These are phyloP conservation scores for Nomia melanderi DNA, from an alignment of 1,140 invertebrate genomes.

Conservation along the genomic window DNA sequence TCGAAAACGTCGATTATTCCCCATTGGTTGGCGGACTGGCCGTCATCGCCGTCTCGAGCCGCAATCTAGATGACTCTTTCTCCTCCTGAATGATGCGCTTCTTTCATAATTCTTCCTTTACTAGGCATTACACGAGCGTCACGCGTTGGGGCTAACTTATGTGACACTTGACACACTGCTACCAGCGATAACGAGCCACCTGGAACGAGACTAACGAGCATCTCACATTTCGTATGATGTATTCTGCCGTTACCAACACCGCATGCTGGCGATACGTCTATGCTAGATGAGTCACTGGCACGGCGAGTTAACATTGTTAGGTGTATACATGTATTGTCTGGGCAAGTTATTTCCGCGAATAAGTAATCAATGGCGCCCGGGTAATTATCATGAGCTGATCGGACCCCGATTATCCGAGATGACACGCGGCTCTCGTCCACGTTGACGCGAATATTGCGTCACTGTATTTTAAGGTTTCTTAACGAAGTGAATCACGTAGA, in stretches of 20 bases:
- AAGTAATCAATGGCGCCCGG: not conserved
- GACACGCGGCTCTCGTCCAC: no score
- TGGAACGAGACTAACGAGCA: constrained; percentile 70
- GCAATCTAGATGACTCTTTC: not conserved
- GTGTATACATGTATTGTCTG: no score
- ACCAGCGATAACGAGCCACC: constrained; percentile 65
- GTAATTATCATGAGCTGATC: constrained; percentile 16
- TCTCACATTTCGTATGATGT: constrained; percentile 63
- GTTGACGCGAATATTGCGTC: no score
- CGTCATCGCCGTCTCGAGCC: not conserved
- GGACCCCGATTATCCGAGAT: not conserved
- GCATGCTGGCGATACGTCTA: constrained; percentile 32
- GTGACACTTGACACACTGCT: constrained; percentile 70
- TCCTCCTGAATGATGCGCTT: constrained; percentile 23
- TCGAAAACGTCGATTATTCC: not conserved
- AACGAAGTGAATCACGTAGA: no score
- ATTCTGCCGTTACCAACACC: constrained; percentile 47
- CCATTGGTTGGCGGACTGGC: no score
- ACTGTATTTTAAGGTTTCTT: no score
- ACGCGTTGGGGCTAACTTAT: constrained; percentile 62
- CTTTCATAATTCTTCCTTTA: constrained; percentile 58
- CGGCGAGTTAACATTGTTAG: not conserved
- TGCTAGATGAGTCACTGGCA: constrained; percentile 16
- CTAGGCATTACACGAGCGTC: constrained; percentile 53
- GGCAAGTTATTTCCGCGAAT: not conserved